phyloP scores from a whole-genome alignment of 1,140 invertebrate genomes.

The Wiebesia pumilae region DNA sequence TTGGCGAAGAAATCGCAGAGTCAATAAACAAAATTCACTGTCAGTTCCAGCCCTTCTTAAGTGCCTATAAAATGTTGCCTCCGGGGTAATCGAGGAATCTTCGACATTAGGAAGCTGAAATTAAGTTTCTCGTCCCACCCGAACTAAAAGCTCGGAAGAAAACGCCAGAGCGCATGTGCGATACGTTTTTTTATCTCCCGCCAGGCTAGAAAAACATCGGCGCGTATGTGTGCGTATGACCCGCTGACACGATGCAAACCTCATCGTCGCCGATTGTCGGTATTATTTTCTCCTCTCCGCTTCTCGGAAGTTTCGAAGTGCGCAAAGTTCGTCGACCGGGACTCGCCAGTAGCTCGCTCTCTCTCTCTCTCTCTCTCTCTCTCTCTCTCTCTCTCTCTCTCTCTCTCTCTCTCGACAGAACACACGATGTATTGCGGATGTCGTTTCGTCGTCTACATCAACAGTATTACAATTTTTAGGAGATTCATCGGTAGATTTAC shows the following conservation, averaged over 20 bases:
- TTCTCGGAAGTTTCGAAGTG: conserved; percentile 14
- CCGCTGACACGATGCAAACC: conserved; percentile 21
- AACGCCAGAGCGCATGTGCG: not conserved
- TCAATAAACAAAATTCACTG: not conserved
- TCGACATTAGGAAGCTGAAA: not conserved
- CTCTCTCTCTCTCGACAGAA: not conserved
- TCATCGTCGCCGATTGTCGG: not conserved
- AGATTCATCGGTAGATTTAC: too few species aligned
- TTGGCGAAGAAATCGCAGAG: not conserved
- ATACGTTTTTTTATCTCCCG: not conserved
- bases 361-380: too few species aligned
- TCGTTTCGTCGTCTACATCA: not conserved
- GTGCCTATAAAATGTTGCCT: not conserved
- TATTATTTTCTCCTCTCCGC: not conserved
- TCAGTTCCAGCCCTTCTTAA: not conserved
- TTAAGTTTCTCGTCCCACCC: not conserved
- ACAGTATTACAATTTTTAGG: not conserved
- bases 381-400: too few species aligned
- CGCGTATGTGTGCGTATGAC: not conserved
- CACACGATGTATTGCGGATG: not conserved
- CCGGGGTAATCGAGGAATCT: not conserved
- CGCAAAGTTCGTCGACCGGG: conserved; percentile 8
- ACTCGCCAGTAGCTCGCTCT: not conserved
- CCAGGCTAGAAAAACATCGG: not conserved
- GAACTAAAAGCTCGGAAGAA: not conserved